Percentiles rank a stretch among this genome's conserved stretches.
phyloP scores from a whole-genome alignment of 30 jellyfish, hydroid and myxozoan species.

The Aurelia sp. region DNA sequence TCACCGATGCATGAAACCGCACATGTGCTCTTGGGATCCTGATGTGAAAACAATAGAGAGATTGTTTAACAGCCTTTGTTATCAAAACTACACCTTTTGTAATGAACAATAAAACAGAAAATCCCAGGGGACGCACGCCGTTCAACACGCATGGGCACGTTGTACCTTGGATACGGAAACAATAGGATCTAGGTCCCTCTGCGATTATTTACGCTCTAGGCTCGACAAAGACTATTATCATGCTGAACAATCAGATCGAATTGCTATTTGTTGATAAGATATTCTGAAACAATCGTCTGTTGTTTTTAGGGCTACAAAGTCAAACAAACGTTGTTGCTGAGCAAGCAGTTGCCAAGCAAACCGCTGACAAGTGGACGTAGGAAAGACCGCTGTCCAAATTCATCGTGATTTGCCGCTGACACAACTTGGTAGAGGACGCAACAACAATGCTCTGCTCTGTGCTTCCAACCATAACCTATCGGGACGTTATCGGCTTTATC shows the following conservation, averaged over 20 bases:
- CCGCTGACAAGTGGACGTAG: slow-evolving; percentile 20
- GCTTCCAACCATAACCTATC: slow-evolving; percentile 54
- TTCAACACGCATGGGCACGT: slow-evolving; percentile 65
- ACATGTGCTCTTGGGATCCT: slow-evolving; percentile 51
- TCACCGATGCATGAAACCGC: slow-evolving; percentile 57
- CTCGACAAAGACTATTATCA: neutral
- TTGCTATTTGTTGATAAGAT: no score
- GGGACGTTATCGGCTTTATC: slow-evolving; percentile 47
- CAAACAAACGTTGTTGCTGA: slow-evolving; percentile 58
- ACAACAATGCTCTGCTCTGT: slow-evolving; percentile 76
- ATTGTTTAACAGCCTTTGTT: slow-evolving; percentile 33
- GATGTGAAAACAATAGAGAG: slow-evolving; percentile 52
- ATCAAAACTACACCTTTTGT: slow-evolving; percentile 32
- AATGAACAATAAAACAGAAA: slow-evolving; percentile 10
- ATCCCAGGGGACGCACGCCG: slow-evolving; percentile 75
- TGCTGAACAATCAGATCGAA: no score
- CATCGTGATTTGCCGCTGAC: slow-evolving; percentile 65
- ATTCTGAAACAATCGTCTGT: neutral
- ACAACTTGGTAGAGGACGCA: slow-evolving; percentile 54
- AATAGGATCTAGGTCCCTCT: slow-evolving; percentile 34
- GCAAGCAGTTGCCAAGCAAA: slow-evolving; percentile 40
- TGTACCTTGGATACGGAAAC: slow-evolving; percentile 57
- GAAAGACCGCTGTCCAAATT: slow-evolving; percentile 67
- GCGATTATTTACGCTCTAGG: slow-evolving; percentile 8
- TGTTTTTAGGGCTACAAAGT: slow-evolving; percentile 26